Conservation (phyloP, 2,888 invertebrate species). For the Quadroppia sp. region DNA sequence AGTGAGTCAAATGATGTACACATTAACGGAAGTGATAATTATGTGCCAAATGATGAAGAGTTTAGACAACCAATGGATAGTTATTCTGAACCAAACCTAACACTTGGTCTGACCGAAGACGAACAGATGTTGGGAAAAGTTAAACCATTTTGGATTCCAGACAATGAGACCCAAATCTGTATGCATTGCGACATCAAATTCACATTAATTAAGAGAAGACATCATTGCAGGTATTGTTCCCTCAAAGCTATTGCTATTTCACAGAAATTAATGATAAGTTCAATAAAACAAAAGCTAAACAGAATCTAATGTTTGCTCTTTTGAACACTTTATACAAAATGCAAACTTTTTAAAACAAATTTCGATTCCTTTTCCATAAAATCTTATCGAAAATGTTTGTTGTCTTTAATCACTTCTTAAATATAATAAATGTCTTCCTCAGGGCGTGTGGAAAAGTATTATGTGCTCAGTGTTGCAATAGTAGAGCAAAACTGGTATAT, state of each 20-base stretch:
- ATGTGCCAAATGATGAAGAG: conserved; percentile 6
- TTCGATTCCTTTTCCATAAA: too few relatives aligned
- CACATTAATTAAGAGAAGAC: conserved; percentile 70
- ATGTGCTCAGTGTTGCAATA: conserved; percentile 71
- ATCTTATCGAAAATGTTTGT: too few relatives aligned
- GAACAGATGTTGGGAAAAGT: conserved; percentile 62
- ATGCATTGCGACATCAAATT: conserved; percentile 77
- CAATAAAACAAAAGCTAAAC: too few relatives aligned
- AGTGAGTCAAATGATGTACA: not conserved
- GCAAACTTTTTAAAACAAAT: too few relatives aligned
- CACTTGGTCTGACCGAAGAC: conserved; percentile 47
- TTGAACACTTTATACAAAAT: too few relatives aligned
- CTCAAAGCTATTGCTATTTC: conserved; percentile 51
- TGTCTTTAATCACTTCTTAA: too few relatives aligned
- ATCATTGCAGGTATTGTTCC: conserved; percentile 64
- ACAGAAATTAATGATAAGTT: too few relatives aligned
- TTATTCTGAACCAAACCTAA: conserved; percentile 37
- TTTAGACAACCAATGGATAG: not conserved
- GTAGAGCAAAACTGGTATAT: conserved; percentile 67
- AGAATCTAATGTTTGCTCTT: too few relatives aligned
- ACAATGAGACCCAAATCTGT: conserved; percentile 71
- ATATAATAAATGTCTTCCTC: conserved; percentile 38
- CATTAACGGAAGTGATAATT: not conserved
- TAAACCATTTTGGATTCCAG: conserved; percentile 81
- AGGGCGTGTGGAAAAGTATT: conserved; percentile 57